Conservation (phyloP, 2,888 invertebrate genomes). For the Aleiodes leptofemur region DNA sequence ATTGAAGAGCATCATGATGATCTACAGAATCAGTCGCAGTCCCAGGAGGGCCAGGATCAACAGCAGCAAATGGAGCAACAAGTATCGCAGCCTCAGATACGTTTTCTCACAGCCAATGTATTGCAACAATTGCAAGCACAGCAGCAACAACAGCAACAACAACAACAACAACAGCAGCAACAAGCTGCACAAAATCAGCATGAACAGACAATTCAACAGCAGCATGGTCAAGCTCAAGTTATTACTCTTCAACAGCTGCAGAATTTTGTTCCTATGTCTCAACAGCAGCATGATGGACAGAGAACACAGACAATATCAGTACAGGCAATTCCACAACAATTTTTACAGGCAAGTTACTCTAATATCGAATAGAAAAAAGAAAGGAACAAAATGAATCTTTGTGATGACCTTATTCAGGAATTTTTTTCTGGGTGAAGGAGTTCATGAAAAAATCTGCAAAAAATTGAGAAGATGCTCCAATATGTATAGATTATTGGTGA, state of each 20-base stretch:
- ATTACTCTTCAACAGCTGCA: conserved; percentile 76
- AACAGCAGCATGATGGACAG: conserved; percentile 72
- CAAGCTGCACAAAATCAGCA: conserved; percentile 75
- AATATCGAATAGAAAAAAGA: not conserved
- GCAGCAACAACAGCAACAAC: conserved; percentile 58
- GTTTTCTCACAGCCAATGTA: conserved; percentile 70
- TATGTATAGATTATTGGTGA: too few species aligned
- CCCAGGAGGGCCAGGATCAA: conserved; percentile 61
- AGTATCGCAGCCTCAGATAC: conserved; percentile 68
- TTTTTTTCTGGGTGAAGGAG: too few species aligned
- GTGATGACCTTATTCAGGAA: too few species aligned
- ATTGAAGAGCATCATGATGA: conserved; percentile 69
- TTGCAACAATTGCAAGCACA: conserved; percentile 72
- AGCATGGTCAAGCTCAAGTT: conserved; percentile 73
- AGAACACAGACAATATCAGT: conserved; percentile 74
- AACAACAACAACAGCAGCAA: conserved; percentile 60
- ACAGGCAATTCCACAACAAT: conserved; percentile 77
- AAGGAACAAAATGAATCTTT: too few species aligned
- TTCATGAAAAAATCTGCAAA: too few species aligned
- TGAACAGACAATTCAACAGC: conserved; percentile 66
- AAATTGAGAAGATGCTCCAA: too few species aligned
- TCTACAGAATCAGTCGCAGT: conserved; percentile 59
- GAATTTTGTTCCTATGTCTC: conserved; percentile 75
- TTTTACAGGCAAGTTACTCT: conserved; percentile 73
- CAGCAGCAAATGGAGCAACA: conserved; percentile 61